Evolutionary conservation across 2,113 vertebrate species (phyloP), one percentile per base, ranked within the genome.

Genomic region (Megaptera novaeangliae): DNA sequence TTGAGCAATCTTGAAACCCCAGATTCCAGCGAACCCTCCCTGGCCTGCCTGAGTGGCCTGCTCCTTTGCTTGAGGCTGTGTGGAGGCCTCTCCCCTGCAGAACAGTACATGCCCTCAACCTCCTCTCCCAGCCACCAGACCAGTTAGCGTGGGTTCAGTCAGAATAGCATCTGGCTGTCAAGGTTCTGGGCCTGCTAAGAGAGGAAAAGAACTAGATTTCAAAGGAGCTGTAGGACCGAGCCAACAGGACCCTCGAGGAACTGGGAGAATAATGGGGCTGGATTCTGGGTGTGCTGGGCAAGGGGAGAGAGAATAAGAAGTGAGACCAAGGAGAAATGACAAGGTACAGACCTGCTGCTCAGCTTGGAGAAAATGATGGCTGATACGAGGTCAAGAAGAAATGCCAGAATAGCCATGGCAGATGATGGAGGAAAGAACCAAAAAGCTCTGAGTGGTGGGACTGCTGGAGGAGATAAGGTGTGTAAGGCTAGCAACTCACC

Each of bases 381-480:
- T 36, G 29, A 59, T 2, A 10, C 3, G 0, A 44, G 39, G 68
- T 14, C 25, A 14, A 72, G 36, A 72, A 83, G 85, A 71, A 86
- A 69, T 39, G 64, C 27, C 6, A 14, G 41, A 72, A 31, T 3
- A 34, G 57, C 25, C 15, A 1, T 12, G 75, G 49, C 11, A 46
- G n/a, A 34, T 14, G 68, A 41, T 8, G 9, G 55, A 77, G 49
- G 25, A 69, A 90, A 39, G 15, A 46, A 41, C 27, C 49, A 6
- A 21, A 74, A 66, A 82, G 7, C 59, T 55, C 31, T 11, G 11
- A 77, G 14, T 2, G 2, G 10, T 7, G 4, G 55, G 10, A 21
- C 12, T 44, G 17, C 55, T 14, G 6, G 17, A 34, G 7, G 0
- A 21, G 25, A 61, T 0, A 0, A 11, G 8, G 29, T 17, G 1